Conservation (phyloP, 2,888 invertebrate species). For the Lasioglossum marginatum region DNA sequence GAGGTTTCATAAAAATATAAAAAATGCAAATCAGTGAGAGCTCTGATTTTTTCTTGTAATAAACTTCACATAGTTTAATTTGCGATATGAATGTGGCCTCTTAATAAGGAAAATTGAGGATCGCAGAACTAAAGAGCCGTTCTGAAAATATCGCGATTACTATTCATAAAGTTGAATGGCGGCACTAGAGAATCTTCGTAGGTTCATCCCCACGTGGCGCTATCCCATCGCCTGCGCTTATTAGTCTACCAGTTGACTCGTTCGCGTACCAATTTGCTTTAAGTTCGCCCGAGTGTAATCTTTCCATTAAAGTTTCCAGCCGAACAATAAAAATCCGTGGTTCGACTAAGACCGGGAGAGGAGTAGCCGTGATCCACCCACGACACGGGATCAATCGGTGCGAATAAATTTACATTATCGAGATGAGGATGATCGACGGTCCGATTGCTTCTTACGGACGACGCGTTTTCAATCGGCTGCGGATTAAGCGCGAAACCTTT, state of each 20-base stretch:
- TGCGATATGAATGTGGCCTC: neutral
- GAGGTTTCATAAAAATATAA: neutral
- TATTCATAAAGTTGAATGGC: neutral
- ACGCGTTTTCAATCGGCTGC: conserved; percentile 39
- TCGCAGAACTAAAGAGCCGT: neutral
- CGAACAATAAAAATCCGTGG: conserved; percentile 51
- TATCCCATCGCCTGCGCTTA: conserved; percentile 70
- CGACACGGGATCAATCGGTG: conserved; percentile 52
- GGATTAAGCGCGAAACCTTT: conserved; percentile 46
- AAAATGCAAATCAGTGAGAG: neutral
- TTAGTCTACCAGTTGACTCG: conserved; percentile 72
- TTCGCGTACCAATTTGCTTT: conserved; percentile 77
- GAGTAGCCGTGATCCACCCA: conserved; percentile 10
- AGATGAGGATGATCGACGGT: conserved; percentile 44
- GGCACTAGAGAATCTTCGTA: conserved; percentile 28
- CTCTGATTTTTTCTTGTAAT: neutral
- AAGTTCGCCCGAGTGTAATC: conserved; percentile 72
- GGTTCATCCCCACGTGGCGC: conserved; percentile 31
- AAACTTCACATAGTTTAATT: neutral
- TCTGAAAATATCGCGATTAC: neutral
- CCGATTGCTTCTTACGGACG: conserved; percentile 13
- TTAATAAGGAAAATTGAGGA: neutral
- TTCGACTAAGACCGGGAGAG: conserved; percentile 13
- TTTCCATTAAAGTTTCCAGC: conserved; percentile 75
- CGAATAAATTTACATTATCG: conserved; percentile 65